These are phyloP conservation scores for Watsonalla binaria DNA, from an alignment of 2,888 invertebrate genomes.

Conservation along the genomic window DNA sequence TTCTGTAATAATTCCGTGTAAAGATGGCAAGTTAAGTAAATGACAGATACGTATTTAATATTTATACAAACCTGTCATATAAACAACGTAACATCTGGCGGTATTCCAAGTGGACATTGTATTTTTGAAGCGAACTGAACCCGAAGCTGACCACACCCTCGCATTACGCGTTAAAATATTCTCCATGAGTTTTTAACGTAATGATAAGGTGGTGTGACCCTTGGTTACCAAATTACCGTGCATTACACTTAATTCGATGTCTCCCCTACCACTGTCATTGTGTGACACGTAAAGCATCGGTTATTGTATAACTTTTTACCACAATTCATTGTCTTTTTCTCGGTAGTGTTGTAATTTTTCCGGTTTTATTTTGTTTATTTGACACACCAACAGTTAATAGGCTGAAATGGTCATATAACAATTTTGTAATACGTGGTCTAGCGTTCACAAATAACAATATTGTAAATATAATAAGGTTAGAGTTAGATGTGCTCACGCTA, in stretches of 20 bases:
- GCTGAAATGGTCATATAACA: too few species aligned
- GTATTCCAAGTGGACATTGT: constrained; percentile 6
- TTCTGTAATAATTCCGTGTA: too few species aligned
- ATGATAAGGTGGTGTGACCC: constrained; percentile 51
- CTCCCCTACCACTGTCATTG: constrained; percentile 16
- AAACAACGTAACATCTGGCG: neutral
- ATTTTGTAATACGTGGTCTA: too few species aligned
- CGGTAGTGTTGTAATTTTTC: neutral
- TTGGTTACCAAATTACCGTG: constrained; percentile 50
- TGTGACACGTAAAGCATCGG: constrained; percentile 12
- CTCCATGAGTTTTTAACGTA: constrained; percentile 38
- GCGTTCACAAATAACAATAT: too few species aligned
- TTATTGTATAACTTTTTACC: neutral
- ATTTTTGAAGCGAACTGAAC: constrained; percentile 27
- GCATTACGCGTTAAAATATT: constrained; percentile 43
- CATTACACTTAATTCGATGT: constrained; percentile 22
- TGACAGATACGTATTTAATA: too few species aligned
- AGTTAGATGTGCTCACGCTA: too few species aligned
- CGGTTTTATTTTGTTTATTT: neutral
- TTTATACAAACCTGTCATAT: neutral
- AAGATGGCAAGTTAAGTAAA: too few species aligned
- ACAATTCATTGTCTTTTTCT: neutral
- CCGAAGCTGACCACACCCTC: constrained; percentile 17
- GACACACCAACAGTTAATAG: too few species aligned
- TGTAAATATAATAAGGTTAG: too few species aligned